A percentile compares a stretch with the other conserved stretches of the same genome.
Conservation (phyloP, 2,113 vertebrate species). For the Athene noctua region DNA sequence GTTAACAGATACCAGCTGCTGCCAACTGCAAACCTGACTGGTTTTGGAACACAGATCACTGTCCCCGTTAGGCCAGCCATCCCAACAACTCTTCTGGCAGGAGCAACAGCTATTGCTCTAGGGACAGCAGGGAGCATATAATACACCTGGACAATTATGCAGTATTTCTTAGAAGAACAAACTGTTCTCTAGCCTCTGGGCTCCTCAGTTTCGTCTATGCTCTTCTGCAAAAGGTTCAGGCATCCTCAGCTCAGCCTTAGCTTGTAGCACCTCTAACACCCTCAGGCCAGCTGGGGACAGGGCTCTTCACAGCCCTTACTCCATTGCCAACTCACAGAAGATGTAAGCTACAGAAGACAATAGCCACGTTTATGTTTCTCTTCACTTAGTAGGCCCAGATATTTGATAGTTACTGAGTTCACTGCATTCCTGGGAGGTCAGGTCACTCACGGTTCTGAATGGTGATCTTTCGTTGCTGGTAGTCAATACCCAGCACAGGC, state of each 20-base stretch:
- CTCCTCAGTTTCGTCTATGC: not conserved
- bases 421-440: not conserved
- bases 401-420: not conserved
- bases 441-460: constrained; percentile 88
- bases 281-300: not conserved
- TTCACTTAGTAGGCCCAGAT: not conserved
- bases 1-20: not conserved
- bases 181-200: not conserved
- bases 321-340: not conserved
- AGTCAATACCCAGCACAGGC: constrained; percentile 84
- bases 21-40: not conserved
- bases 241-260: not conserved
- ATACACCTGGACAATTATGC: not conserved
- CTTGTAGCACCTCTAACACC: not conserved
- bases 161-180: not conserved
- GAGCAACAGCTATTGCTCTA: not conserved
- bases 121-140: not conserved
- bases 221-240: not conserved
- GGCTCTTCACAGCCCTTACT: not conserved
- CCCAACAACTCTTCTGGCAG: not conserved
- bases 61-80: not conserved
- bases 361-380: not conserved
- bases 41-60: not conserved
- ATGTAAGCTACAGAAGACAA: not conserved
- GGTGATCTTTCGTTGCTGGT: constrained; percentile 88